Percentiles rank a stretch among this genome's conserved stretches.
phyloP scores from a whole-genome alignment of 2,888 invertebrate species.

The Melipona beecheii region DNA sequence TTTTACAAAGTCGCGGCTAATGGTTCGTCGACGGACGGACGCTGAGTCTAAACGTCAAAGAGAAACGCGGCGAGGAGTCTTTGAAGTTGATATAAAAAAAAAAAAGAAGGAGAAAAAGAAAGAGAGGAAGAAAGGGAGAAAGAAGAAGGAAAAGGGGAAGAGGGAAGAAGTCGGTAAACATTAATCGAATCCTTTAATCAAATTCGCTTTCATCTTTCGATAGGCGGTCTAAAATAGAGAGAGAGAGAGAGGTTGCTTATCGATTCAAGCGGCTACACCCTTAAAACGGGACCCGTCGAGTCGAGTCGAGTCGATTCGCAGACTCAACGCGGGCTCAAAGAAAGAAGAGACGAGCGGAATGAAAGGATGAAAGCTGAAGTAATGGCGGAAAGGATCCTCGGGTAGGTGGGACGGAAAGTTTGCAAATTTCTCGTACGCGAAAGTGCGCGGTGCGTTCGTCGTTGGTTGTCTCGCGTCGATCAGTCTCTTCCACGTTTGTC shows the following conservation, averaged over 20 bases:
- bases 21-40: background rate
- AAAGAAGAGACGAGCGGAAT: constrained; percentile 54
- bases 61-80: constrained; percentile 49
- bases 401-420: constrained; percentile 48
- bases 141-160: constrained; percentile 2
- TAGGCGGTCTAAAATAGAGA: constrained; percentile 60
- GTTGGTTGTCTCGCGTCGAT: too few species aligned
- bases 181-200: constrained; percentile 78
- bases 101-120: background rate
- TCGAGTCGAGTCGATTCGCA: constrained; percentile 62
- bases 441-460: background rate
- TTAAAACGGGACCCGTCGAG: constrained; percentile 58
- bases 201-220: constrained; percentile 69
- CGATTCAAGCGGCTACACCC: constrained; percentile 73
- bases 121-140: background rate
- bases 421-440: constrained; percentile 18
- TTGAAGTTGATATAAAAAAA: constrained; percentile 69
- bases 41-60: constrained; percentile 10
- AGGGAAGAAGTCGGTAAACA: constrained; percentile 70
- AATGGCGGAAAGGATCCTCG: constrained; percentile 25
- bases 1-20: constrained; percentile 64
- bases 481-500: too few species aligned
- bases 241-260: constrained; percentile 69
- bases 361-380: constrained; percentile 59
- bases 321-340: constrained; percentile 64